A percentile compares a stretch with the other conserved stretches of the same genome.
Conservation (phyloP, 2,888 invertebrate genomes). For the Pterobdella sp. region DNA sequence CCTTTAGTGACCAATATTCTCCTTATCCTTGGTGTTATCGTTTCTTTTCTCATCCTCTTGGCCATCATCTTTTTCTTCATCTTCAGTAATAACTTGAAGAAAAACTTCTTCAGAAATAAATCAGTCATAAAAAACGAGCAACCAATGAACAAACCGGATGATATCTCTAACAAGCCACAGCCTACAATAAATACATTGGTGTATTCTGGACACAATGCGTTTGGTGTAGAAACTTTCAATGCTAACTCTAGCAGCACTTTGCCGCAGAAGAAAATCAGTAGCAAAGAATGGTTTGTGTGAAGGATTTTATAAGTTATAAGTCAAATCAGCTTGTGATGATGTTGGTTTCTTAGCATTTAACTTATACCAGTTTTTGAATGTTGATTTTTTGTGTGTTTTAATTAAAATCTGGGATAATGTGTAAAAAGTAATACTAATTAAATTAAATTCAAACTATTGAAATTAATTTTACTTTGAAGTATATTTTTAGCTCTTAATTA, state of each 20-base stretch:
- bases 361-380: not conserved
- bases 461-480: too few relatives aligned
- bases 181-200: not conserved
- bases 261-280: not conserved
- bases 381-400: too few relatives aligned
- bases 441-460: too few relatives aligned
- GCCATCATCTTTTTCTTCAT: not conserved
- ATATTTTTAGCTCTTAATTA: too few relatives aligned
- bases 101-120: too few relatives aligned
- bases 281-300: conserved; percentile 14
- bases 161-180: not conserved
- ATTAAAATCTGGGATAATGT: too few relatives aligned
- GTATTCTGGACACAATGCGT: not conserved
- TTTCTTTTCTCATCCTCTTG: not conserved
- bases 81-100: not conserved
- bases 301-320: too few relatives aligned
- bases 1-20: not conserved
- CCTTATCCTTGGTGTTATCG: not conserved
- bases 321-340: not conserved
- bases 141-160: too few relatives aligned
- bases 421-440: too few relatives aligned
- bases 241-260: not conserved
- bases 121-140: too few relatives aligned
- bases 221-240: not conserved
- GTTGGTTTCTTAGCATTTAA: not conserved